These are phyloP conservation scores for Ectemnius lituratus DNA, from an alignment of 2,888 invertebrate species.

Conservation along the genomic window DNA sequence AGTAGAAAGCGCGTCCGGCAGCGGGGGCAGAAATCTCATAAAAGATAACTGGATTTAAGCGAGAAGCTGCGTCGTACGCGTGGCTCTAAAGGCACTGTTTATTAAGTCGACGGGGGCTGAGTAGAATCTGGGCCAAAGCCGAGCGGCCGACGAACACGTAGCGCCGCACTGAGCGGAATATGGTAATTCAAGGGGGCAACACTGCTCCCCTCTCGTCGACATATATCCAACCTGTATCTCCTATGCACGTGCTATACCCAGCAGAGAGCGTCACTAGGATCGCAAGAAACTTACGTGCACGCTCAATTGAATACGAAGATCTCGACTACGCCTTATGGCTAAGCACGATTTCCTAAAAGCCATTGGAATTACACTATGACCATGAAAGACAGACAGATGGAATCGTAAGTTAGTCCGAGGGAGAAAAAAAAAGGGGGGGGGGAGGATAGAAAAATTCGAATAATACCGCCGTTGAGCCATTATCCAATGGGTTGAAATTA, in stretches of 20 bases:
- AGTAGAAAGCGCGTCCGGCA: neutral
- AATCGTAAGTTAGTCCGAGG: too few species aligned
- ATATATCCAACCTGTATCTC: conserved; percentile 14
- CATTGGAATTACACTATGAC: neutral
- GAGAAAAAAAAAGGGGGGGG: too few species aligned
- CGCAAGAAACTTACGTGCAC: conserved; percentile 38
- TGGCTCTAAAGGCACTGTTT: conserved; percentile 52
- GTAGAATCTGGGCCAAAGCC: conserved; percentile 52
- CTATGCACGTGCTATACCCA: conserved; percentile 10
- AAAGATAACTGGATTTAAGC: conserved; percentile 47
- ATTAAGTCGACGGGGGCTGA: conserved; percentile 41
- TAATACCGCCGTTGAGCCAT: neutral
- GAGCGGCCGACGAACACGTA: conserved; percentile 31
- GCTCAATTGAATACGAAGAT: conserved; percentile 34
- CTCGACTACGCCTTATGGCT: neutral
- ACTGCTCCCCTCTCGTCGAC: conserved; percentile 31
- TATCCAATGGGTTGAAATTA: neutral
- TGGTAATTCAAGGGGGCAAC: conserved; percentile 53
- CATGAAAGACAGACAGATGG: too few species aligned
- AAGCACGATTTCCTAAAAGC: conserved; percentile 16
- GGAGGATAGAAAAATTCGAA: too few species aligned
- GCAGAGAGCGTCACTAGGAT: conserved; percentile 41
- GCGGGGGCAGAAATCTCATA: conserved; percentile 31
- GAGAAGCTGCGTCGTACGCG: conserved; percentile 39
- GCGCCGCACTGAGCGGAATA: conserved; percentile 41